Evolutionary conservation across 2,113 vertebrate species (phyloP), one percentile per base, ranked within the genome.

Genomic region (Upupa epops): DNA sequence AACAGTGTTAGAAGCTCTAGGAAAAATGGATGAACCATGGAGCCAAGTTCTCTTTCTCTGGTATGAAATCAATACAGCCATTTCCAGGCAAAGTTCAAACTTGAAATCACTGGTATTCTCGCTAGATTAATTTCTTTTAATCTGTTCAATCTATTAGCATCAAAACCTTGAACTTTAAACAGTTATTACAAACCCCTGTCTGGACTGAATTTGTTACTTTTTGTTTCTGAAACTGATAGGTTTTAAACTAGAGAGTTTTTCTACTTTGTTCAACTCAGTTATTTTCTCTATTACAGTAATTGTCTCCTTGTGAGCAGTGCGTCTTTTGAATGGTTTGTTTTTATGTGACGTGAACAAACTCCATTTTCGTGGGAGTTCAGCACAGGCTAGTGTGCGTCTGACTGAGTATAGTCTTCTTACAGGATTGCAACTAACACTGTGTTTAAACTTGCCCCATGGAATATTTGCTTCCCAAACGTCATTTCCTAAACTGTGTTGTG

Each of bases 321-420:
- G 31, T 80, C 21, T 51, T 84, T 84, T 42, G 56, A 81, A 77
- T 56, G 7, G 8, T 69, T 32, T 81, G 5, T 3, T 36, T 45
- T 81, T 63, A 6, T 36, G 2, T n/a, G 59, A 22, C 1, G 2
- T 55, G 25, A 75, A 58, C 24, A 17, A 75, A 22, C 32, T 6
- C 9, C 28, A 24, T 21, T 74, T 54, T 28, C 12, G 6, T 40
- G 45, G 6, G 9, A 59, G 6, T 20, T 42, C 42, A 61, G 24
- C 18, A 83, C 14, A 42, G 36, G 14, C 11, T 40, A 64, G 8
- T 0, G 0, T 18, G 1, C n/a, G 5, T 56, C 13, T 2, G 0
- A 11, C 48, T 78, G 26, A 2, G 10, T 26, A 70, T n/a, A 5
- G 6, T 83, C 8, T 76, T 13, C 15, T 32, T 22, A 24, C 22